phyloP scores from a whole-genome alignment of 2,797 vertebrate species.

The Pantherophis vulpinus region DNA sequence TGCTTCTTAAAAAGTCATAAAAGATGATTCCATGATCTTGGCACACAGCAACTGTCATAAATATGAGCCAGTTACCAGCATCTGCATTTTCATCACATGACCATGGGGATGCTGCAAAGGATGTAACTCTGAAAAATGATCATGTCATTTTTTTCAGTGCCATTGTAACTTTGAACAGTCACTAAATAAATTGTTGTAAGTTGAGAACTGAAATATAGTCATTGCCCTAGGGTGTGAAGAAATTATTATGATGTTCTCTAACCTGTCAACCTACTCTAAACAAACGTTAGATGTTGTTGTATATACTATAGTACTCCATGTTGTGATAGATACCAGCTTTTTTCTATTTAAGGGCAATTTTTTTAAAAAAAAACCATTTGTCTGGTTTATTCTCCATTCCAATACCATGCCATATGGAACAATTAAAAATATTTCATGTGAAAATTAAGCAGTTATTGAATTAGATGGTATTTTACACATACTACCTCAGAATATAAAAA shows the following conservation, averaged over 20 bases:
- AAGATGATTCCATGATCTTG: neutral
- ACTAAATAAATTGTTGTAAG: neutral
- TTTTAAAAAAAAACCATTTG: neutral
- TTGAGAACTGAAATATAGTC: constrained; percentile 40
- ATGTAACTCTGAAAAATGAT: neutral
- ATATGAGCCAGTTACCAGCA: neutral
- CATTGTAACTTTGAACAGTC: neutral
- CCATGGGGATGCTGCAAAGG: neutral
- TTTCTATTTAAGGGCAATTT: neutral
- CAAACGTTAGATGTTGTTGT: constrained; percentile 38
- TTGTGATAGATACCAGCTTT: neutral
- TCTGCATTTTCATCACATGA: neutral
- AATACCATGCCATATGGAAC: neutral
- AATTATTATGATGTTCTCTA: neutral
- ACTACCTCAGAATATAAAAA: constrained; percentile 1
- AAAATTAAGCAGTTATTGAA: neutral
- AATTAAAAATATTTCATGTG: constrained; percentile 24
- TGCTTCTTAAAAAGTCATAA: neutral
- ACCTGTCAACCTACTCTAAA: constrained; percentile 45
- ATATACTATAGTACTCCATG: constrained; percentile 28
- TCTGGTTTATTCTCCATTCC: neutral
- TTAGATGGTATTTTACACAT: constrained; percentile 11
- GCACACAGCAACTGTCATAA: neutral
- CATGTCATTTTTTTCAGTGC: neutral
- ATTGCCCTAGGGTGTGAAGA: constrained; percentile 22